Conservation (phyloP, 1,140 invertebrate species). For the Pachypeltis micranthus region DNA sequence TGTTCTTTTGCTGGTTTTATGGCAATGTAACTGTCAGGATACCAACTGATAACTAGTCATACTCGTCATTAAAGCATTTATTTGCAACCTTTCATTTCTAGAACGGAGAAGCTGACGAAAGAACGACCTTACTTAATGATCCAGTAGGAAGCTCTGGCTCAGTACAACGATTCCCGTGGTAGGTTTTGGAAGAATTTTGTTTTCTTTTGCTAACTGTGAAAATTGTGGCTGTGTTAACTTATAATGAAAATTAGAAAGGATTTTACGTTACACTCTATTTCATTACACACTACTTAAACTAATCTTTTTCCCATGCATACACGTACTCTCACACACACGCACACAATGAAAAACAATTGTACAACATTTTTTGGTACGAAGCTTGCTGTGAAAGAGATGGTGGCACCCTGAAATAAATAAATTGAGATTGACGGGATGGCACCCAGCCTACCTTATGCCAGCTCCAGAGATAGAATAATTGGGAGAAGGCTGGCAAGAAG, state of each 20-base stretch:
- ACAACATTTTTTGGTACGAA: no score
- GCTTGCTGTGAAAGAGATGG: no score
- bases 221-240: neutral
- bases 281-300: neutral
- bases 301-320: neutral
- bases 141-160: slow-evolving; percentile 50
- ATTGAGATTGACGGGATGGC: no score
- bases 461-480: no score
- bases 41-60: neutral
- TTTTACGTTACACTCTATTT: neutral
- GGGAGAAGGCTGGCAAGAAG: no score
- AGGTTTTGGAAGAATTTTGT: slow-evolving; percentile 10
- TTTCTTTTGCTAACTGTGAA: slow-evolving; percentile 7
- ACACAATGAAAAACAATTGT: no score
- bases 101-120: slow-evolving; percentile 49
- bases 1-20: no score
- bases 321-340: no score
- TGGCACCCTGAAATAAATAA: no score
- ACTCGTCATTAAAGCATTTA: neutral
- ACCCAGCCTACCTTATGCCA: no score
- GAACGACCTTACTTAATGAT: slow-evolving; percentile 53
- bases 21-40: no score
- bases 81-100: slow-evolving; percentile 26
- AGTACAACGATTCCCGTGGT: slow-evolving; percentile 46
- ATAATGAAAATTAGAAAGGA: neutral